Evolutionary conservation across 2,888 invertebrate species (phyloP), one percentile per base, ranked within the genome.

Genomic region (Trissonchulus sp.): DNA sequence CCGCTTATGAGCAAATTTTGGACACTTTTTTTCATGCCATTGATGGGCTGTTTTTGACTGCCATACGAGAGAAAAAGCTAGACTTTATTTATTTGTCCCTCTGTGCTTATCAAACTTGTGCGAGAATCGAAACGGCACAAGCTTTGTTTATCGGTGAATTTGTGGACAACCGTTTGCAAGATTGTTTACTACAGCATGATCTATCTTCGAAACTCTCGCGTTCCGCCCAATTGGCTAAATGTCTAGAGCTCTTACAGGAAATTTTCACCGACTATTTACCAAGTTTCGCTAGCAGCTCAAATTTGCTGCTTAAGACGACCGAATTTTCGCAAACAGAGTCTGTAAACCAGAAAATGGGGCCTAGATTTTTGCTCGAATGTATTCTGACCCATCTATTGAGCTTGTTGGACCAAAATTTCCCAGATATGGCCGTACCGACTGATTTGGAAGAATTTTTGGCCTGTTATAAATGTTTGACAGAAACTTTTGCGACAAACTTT

Each of bases 391-490:
- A 23, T 23, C 63, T 75, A 8, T 33, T 75, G 37, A 74, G 73
- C 37, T 28, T 62, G 48, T 77, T 83, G 63, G 83, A 83, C 72
- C 79, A 15, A 28, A 60, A 33, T 18, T 78, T 81, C 77, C 76
- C 76, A n/a, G 73, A 77, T 3, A 79, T 81, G 28, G 76, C 79
- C 3, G 78, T 81, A 2, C 80, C 81, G 2, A 78, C 76, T 35
- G 81, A 82, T 75, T 78, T 79, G 18, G 77, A 76, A 1, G 73
- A 79, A n/a, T 82, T 82, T 69, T 37, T 36, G 36, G 71, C 2
- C n/a, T 69, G 71, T 34, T 69, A 69, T 69, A 3, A 48, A 48
- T 8, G 23, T 48, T 23, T 48, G 48, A 8, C 48, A 23, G 48
- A 48, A 23, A 48, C 23, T 8, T 48, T 48, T 48, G 48, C 8